Evolutionary conservation across 2,888 invertebrate genomes (phyloP).

Genomic region (Molorchus minor): DNA sequence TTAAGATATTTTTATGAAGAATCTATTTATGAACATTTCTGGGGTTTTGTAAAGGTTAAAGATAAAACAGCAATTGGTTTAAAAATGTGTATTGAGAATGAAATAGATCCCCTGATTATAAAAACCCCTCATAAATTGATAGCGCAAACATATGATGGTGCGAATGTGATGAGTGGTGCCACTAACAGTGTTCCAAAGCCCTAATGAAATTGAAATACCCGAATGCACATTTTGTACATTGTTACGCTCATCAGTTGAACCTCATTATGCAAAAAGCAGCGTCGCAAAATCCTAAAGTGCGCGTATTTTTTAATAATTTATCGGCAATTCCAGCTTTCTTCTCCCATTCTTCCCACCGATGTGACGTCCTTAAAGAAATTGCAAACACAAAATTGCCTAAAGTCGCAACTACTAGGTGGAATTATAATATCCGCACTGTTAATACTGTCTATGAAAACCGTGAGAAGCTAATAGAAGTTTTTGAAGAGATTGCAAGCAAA

Average conservation of each 20-base stretch:
- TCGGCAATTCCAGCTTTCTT: constrained; percentile 1
- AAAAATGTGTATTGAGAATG: constrained; percentile 29
- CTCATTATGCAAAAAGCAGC: constrained; percentile 1
- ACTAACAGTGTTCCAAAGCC: neutral
- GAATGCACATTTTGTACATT: neutral
- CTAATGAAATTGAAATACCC: neutral
- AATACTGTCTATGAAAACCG: neutral
- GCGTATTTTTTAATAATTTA: neutral
- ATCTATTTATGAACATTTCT: neutral
- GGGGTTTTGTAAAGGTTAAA: neutral
- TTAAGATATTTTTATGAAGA: neutral
- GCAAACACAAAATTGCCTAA: neutral
- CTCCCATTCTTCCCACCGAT: neutral
- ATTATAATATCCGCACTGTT: neutral
- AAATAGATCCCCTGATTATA: constrained; percentile 10
- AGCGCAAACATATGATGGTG: constrained; percentile 45
- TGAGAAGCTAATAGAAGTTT: neutral
- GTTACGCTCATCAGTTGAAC: neutral
- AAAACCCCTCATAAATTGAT: constrained; percentile 30
- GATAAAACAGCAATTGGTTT: constrained; percentile 36
- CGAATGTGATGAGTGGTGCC: neutral
- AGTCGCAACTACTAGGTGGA: neutral
- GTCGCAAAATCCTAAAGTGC: neutral
- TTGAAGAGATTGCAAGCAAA: neutral
- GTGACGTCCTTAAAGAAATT: neutral